Conservation (phyloP, 1,140 invertebrate species). For the Sinonovacula constricta region DNA sequence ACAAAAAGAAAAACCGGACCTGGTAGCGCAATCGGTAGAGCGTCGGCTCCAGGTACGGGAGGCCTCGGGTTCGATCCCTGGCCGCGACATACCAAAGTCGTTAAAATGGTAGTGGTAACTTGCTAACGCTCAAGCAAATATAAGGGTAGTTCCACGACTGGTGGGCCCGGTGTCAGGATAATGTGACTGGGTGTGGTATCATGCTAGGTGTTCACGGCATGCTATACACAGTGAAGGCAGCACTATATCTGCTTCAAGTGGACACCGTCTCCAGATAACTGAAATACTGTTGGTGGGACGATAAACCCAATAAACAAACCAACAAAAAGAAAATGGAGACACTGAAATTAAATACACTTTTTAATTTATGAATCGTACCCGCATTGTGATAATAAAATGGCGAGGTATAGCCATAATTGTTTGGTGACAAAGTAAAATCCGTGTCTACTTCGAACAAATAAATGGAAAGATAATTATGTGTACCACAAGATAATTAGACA, state of each 20-base stretch:
- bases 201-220: background rate
- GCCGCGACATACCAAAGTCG: background rate
- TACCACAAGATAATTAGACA: too few species aligned
- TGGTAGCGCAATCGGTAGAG: background rate
- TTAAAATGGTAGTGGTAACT: background rate
- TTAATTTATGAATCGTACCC: too few species aligned
- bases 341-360: too few species aligned
- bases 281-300: background rate
- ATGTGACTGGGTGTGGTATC: background rate
- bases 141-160: background rate
- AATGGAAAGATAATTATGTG: too few species aligned
- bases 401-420: too few species aligned
- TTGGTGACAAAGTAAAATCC: too few species aligned
- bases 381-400: too few species aligned
- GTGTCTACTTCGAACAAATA: too few species aligned
- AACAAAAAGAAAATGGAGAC: too few species aligned
- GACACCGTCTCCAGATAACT: background rate
- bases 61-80: background rate
- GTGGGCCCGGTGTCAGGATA: background rate
- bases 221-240: background rate
- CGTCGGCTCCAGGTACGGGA: background rate
- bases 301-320: background rate
- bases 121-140: background rate
- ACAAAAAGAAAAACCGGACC: too few species aligned
- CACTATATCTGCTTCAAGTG: background rate